Evolutionary conservation across 2,113 vertebrate species (phyloP).

Genomic region (Physeter macrocephalus): DNA sequence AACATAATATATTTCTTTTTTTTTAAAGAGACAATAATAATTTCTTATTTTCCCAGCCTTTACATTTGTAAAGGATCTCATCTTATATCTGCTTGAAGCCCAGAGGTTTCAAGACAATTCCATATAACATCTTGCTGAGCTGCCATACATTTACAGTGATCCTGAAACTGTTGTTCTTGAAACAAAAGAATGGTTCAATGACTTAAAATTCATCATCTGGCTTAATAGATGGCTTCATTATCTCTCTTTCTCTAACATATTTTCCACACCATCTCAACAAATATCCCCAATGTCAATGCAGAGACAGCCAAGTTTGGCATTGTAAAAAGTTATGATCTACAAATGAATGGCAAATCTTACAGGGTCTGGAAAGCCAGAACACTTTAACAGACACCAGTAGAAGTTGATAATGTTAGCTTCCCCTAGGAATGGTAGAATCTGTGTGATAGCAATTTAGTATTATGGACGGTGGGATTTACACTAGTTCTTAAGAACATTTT

Average conservation of each 20-base stretch:
- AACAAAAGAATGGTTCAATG: neutral
- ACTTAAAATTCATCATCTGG: neutral
- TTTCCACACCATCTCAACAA: neutral
- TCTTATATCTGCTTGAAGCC: neutral
- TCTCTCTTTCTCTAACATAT: neutral
- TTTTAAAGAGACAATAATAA: neutral
- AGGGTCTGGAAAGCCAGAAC: neutral
- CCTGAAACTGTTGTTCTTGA: neutral
- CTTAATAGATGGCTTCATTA: neutral
- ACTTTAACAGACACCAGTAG: neutral
- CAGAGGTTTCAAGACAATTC: neutral
- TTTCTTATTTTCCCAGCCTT: neutral
- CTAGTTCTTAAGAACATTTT: constrained; percentile 26
- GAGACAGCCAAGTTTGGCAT: neutral
- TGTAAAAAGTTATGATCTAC: neutral
- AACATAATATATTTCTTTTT: neutral
- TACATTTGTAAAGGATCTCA: neutral
- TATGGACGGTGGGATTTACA: neutral
- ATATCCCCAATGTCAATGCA: neutral
- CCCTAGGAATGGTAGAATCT: neutral
- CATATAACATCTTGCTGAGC: neutral
- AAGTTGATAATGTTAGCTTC: constrained; percentile 14
- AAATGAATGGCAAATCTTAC: neutral
- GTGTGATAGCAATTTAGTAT: neutral
- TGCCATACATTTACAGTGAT: neutral